Conservation (phyloP, 2,888 invertebrate genomes). For the Pseudococcus viburni region DNA sequence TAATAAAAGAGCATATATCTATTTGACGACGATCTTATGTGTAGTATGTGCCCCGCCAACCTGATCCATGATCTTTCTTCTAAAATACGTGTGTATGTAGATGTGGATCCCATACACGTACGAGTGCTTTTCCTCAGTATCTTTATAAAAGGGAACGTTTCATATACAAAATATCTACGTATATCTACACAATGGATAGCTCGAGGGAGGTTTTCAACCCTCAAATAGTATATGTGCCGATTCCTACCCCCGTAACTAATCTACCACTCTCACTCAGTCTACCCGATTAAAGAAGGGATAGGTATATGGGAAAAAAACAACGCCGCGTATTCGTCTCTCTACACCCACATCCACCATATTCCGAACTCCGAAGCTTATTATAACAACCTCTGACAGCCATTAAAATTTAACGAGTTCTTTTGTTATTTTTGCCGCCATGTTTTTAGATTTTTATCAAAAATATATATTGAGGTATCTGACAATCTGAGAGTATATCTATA, state of each 20-base stretch:
- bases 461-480: neutral
- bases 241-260: slow-evolving; percentile 54
- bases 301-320: slow-evolving; percentile 29
- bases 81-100: too few species aligned
- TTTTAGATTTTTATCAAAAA: slow-evolving; percentile 52
- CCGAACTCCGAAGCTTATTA: slow-evolving; percentile 9
- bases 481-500: too few species aligned
- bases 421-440: slow-evolving; percentile 42
- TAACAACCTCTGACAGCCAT: slow-evolving; percentile 60
- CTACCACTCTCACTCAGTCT: neutral
- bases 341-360: slow-evolving; percentile 60
- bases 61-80: slow-evolving; percentile 9
- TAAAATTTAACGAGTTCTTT: slow-evolving; percentile 62
- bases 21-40: neutral
- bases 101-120: neutral
- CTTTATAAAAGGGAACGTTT: slow-evolving; percentile 20
- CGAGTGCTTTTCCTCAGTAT: slow-evolving; percentile 4
- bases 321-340: slow-evolving; percentile 5
- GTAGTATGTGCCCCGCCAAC: neutral
- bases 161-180: neutral
- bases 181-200: neutral
- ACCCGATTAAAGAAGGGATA: slow-evolving; percentile 33
- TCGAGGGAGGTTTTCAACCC: slow-evolving; percentile 57
- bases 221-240: neutral
- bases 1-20: neutral